Percentiles rank a stretch among this genome's conserved stretches.
These are phyloP conservation scores for Hepsetus odoe DNA, from an alignment of 2,113 vertebrate genomes.

Conservation along the genomic window DNA sequence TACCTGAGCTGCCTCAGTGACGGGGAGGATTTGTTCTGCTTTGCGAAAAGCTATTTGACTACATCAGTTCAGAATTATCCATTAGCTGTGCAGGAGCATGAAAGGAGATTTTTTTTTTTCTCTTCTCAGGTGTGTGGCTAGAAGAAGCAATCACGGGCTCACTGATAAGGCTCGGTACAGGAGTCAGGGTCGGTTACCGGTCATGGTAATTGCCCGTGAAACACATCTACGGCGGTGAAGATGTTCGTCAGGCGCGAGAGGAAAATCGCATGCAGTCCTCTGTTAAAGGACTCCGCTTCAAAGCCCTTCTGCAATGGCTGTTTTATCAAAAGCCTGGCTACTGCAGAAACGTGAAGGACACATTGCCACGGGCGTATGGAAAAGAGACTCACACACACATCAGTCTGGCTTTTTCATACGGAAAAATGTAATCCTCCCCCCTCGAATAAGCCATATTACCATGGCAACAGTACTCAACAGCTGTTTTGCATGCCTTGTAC, in stretches of 20 bases:
- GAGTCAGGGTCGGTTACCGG: slow-evolving; percentile 26
- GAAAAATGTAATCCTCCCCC: slow-evolving; percentile 29
- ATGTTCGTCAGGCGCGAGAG: not conserved
- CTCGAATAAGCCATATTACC: slow-evolving; percentile 50
- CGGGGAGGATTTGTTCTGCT: not conserved
- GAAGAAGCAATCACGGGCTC: slow-evolving; percentile 3
- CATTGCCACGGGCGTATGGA: slow-evolving; percentile 47
- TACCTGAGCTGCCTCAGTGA: not conserved
- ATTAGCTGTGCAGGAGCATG: not conserved
- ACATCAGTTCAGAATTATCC: not conserved
- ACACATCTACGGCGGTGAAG: not conserved
- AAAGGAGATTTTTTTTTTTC: not conserved
- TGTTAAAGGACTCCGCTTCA: slow-evolving; percentile 42
- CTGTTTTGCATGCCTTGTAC: slow-evolving; percentile 50
- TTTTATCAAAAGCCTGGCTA: slow-evolving; percentile 59
- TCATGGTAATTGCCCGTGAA: slow-evolving; percentile 41
- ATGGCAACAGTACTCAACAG: slow-evolving; percentile 61
- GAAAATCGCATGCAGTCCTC: not conserved
- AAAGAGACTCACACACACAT: slow-evolving; percentile 16
- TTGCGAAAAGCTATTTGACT: not conserved
- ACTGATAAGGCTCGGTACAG: slow-evolving; percentile 6
- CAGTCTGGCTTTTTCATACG: slow-evolving; percentile 19
- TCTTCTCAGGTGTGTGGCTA: slow-evolving; percentile 32
- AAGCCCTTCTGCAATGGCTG: slow-evolving; percentile 50
- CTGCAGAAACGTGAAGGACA: slow-evolving; percentile 56